Percentiles rank a stretch among this genome's conserved stretches.
Evolutionary conservation across 2,888 invertebrate genomes (phyloP).

Genomic region (Acanthosepion lycidas): DNA sequence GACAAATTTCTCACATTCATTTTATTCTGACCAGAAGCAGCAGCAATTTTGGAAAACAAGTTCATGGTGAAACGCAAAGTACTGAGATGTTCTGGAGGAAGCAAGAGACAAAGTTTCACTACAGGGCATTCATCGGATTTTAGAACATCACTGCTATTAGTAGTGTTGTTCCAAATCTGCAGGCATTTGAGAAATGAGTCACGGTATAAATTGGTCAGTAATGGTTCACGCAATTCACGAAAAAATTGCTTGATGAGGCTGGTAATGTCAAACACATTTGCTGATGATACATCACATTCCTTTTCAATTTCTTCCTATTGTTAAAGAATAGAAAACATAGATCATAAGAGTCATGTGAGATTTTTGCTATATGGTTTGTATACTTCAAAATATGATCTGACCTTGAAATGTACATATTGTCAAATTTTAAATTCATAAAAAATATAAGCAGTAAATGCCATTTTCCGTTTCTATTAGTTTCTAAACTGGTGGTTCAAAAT

Average conservation of each 20-base stretch:
- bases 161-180: conserved; percentile 69
- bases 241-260: conserved; percentile 90
- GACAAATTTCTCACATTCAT: conserved; percentile 90
- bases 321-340: conserved; percentile 42
- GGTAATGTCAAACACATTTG: conserved; percentile 87
- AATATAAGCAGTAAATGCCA: too few relatives aligned
- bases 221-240: conserved; percentile 87
- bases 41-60: conserved; percentile 83
- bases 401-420: too few relatives aligned
- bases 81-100: conserved; percentile 86
- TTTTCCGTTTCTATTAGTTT: too few relatives aligned
- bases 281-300: conserved; percentile 81
- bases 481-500: too few relatives aligned
- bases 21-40: conserved; percentile 83
- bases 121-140: conserved; percentile 78
- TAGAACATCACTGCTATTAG: neutral
- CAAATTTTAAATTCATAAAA: too few relatives aligned
- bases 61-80: conserved; percentile 86
- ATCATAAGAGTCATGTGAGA: too few relatives aligned
- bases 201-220: conserved; percentile 84
- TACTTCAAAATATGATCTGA: too few relatives aligned
- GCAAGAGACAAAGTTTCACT: conserved; percentile 81
- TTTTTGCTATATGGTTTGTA: too few relatives aligned
- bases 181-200: conserved; percentile 81
- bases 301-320: conserved; percentile 82